These are phyloP conservation scores for Epinotia brunnichana DNA, from an alignment of 2,888 invertebrate species.

Conservation along the genomic window DNA sequence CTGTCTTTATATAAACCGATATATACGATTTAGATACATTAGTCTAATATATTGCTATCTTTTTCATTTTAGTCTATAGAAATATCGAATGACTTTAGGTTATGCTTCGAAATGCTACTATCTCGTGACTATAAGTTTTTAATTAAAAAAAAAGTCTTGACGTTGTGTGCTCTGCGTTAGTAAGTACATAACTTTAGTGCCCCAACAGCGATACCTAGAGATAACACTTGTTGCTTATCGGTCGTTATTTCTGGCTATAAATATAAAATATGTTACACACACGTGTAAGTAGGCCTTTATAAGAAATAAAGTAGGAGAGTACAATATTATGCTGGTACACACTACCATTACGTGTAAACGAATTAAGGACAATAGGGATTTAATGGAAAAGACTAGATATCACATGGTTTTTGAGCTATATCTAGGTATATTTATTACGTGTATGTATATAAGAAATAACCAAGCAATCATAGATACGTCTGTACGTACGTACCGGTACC, in stretches of 20 bases:
- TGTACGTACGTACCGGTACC: not conserved
- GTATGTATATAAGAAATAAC: slow-evolving; percentile 58
- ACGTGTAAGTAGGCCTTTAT: slow-evolving; percentile 38
- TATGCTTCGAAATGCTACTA: slow-evolving; percentile 62
- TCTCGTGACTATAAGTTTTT: slow-evolving; percentile 53
- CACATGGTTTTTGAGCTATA: slow-evolving; percentile 81
- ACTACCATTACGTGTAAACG: slow-evolving; percentile 35
- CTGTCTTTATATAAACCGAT: slow-evolving; percentile 81
- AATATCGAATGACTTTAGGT: slow-evolving; percentile 73
- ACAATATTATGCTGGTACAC: slow-evolving; percentile 16
- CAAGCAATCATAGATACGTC: slow-evolving; percentile 54
- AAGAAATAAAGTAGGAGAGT: slow-evolving; percentile 33
- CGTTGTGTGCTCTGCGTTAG: slow-evolving; percentile 45
- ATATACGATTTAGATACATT: slow-evolving; percentile 81
- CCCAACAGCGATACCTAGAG: slow-evolving; percentile 46
- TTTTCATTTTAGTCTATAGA: slow-evolving; percentile 83
- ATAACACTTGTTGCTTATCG: slow-evolving; percentile 28
- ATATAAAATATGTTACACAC: slow-evolving; percentile 30
- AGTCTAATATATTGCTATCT: slow-evolving; percentile 84
- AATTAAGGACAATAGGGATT: slow-evolving; percentile 48
- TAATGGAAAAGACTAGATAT: slow-evolving; percentile 81
- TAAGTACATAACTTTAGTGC: slow-evolving; percentile 44
- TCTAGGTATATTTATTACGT: slow-evolving; percentile 51
- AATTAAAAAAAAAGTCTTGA: slow-evolving; percentile 43
- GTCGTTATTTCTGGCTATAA: slow-evolving; percentile 21